phyloP scores from a whole-genome alignment of 1,140 invertebrate genomes.

The Globodera rostochiensis region DNA sequence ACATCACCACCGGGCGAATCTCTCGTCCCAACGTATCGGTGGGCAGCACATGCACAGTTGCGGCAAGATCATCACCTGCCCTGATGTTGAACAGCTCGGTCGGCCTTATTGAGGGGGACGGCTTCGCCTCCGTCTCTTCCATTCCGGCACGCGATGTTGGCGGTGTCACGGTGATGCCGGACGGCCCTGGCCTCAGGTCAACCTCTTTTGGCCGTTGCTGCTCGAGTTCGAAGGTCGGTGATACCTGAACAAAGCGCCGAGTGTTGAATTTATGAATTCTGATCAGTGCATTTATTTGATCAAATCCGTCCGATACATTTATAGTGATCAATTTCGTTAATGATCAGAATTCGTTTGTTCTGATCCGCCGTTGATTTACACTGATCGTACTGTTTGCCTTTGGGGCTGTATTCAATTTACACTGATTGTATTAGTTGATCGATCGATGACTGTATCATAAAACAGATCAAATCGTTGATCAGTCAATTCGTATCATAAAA shows the following conservation, averaged over 20 bases:
- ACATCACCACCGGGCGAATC: slow-evolving; percentile 44
- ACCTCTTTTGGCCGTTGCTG: slow-evolving; percentile 27
- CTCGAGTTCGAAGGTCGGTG: slow-evolving; percentile 17
- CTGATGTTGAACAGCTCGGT: slow-evolving; percentile 43
- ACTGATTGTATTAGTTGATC: too few relatives aligned
- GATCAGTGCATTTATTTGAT: too few relatives aligned
- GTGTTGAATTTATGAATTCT: too few relatives aligned
- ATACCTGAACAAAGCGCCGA: background rate
- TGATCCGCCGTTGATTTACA: too few relatives aligned
- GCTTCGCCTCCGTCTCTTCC: background rate
- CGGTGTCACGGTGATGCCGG: background rate
- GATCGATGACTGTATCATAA: too few relatives aligned
- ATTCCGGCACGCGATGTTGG: background rate
- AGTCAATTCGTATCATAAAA: slow-evolving; percentile 12
- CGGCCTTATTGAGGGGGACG: slow-evolving; percentile 41
- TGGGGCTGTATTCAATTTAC: too few relatives aligned
- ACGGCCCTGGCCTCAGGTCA: background rate
- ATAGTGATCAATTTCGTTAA: too few relatives aligned
- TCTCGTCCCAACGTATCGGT: slow-evolving; percentile 49
- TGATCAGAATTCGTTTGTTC: too few relatives aligned
- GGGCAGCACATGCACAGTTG: slow-evolving; percentile 25
- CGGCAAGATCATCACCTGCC: slow-evolving; percentile 33
- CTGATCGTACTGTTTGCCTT: too few relatives aligned
- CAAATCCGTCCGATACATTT: too few relatives aligned
- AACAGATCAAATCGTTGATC: background rate